Conservation (phyloP, 2,113 vertebrate genomes). For the Gasterosteus aculeatus region DNA sequence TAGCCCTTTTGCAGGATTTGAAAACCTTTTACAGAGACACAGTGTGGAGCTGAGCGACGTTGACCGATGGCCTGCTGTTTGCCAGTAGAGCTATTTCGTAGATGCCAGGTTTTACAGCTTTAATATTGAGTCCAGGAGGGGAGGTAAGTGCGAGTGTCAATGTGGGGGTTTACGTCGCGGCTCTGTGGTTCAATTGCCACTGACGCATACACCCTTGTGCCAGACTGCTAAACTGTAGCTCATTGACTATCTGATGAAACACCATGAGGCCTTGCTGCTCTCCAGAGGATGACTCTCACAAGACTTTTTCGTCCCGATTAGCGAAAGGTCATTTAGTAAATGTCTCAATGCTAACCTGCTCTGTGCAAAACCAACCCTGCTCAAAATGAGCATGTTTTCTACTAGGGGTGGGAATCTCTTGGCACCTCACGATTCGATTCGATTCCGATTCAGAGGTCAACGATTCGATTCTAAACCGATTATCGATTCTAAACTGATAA, state of each 20-base stretch:
- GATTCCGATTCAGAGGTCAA: no score
- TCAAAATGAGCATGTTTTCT: not conserved
- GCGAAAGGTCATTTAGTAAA: not conserved
- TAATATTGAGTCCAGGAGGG: conserved; percentile 22
- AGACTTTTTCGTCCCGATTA: no score
- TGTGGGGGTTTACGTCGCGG: conserved; percentile 1
- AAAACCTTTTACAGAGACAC: conserved; percentile 24
- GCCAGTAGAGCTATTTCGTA: conserved; percentile 22
- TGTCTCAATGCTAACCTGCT: not conserved
- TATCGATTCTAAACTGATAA: no score
- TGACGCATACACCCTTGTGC: not conserved
- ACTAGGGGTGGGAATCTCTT: no score
- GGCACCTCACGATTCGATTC: no score
- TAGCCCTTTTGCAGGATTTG: conserved; percentile 22
- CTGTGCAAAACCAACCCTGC: not conserved
- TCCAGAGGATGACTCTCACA: not conserved
- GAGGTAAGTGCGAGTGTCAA: conserved; percentile 30
- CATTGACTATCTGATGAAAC: not conserved
- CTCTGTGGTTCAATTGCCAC: not conserved
- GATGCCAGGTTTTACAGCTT: conserved; percentile 35
- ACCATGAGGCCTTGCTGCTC: not conserved
- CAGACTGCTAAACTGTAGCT: not conserved
- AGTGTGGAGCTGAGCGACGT: conserved; percentile 28
- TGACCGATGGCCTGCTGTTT: conserved; percentile 35
- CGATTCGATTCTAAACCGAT: no score